A percentile compares a stretch with the other conserved stretches of the same genome.
phyloP scores from a whole-genome alignment of 2,888 invertebrate genomes.

The Linhomoeus sp. region DNA sequence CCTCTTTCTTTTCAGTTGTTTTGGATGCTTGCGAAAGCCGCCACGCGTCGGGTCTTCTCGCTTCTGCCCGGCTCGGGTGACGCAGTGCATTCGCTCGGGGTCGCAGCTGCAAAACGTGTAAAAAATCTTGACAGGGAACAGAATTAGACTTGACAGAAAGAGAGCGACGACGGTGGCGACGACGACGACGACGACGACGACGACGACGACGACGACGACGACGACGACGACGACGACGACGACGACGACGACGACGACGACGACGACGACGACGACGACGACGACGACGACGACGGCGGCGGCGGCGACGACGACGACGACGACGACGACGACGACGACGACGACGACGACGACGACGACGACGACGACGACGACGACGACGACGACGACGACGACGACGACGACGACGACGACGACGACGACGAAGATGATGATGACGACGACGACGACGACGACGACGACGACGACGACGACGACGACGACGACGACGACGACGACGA shows the following conservation, averaged over 20 bases:
- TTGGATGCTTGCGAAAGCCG: too few relatives aligned
- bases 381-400: neutral
- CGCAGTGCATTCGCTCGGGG: too few relatives aligned
- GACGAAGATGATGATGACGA: too few relatives aligned
- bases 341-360: neutral
- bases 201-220: neutral
- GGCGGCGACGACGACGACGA: neutral
- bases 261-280: neutral
- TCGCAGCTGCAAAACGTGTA: too few relatives aligned
- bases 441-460: neutral
- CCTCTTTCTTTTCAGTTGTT: too few relatives aligned
- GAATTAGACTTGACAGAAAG: too few relatives aligned
- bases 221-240: neutral
- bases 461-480: neutral
- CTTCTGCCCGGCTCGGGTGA: too few relatives aligned
- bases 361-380: neutral
- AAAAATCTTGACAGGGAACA: too few relatives aligned
- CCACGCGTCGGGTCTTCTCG: too few relatives aligned
- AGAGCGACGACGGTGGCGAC: neutral
- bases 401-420: neutral
- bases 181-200: neutral
- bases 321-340: neutral
- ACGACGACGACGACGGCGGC: neutral
- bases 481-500: neutral
- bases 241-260: neutral